Base-by-base conservation (phyloP, 2,888 invertebrate species). In the Andrena chrysosceles region DNA sequence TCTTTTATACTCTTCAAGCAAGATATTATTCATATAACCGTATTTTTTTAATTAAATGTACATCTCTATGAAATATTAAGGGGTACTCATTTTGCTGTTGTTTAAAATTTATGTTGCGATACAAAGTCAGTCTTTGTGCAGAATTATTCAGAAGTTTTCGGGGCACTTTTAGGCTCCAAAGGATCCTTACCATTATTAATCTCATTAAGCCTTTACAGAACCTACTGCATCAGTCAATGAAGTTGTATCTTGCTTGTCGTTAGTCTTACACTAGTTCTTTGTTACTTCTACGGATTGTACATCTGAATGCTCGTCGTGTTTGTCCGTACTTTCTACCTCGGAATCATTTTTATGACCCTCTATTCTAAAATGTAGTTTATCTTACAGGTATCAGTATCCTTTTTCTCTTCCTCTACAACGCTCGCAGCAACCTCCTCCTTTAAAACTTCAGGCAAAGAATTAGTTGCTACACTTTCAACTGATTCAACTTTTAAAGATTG, bases 1-100 rank as follows among this genome's bases (percentile, higher is more conserved):
- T 6, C 42, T 42, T 69, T 31, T 2, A 31, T 62, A 8, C 29
- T 42, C 54, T 67, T 62, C 26, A 49, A 70, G 33, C 33, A 54
- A 67, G 10, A 62, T 60, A 77, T 33, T 13, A 20, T 77, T 66
- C 26, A 31, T 48, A 31, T 77, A 77, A 70, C 10, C 59, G 62
- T 6, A 54, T 2, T 23, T 16, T 42, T 10, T 48, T 54, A 78
- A 76, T 62, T 31, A 76, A 68, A 49, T 10, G 33, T 31, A 54
- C 3, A 54, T 66, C 8, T 42, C n/a, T 33, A 10, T 48, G 31
- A 48, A 64, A 52, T 70, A 59, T 31, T 33, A 62, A 78, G 2
- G 10, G n/a, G 42, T n/a, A 56, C 8, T 26, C 10, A 35, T 59
- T 49, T 62, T 33, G 64, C 1, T 7, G 26, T 26, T 7, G 42